Conservation (phyloP, 2,797 vertebrate species). For the Geotrypetes seraphini region DNA sequence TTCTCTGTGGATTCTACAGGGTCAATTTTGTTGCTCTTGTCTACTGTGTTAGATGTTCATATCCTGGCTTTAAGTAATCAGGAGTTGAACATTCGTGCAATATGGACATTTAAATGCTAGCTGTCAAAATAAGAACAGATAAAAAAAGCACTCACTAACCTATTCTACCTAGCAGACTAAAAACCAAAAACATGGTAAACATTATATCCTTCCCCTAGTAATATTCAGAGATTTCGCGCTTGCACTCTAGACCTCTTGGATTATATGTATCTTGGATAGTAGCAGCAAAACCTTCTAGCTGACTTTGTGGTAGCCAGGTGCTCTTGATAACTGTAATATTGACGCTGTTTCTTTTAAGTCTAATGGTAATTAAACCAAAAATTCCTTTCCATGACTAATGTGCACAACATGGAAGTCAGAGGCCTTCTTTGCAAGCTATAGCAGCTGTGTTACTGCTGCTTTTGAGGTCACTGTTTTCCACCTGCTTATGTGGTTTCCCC, state of each 20-base stretch:
- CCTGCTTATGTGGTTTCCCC: background rate
- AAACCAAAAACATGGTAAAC: too few relatives aligned
- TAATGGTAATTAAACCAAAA: constrained; percentile 21
- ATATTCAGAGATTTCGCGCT: constrained; percentile 5
- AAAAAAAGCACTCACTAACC: too few relatives aligned
- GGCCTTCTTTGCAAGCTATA: constrained; percentile 3
- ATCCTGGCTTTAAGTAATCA: too few relatives aligned
- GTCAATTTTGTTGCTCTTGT: too few relatives aligned
- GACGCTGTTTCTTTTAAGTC: constrained; percentile 15
- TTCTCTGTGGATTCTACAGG: too few relatives aligned
- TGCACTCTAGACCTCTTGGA: constrained; percentile 5
- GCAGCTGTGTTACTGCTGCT: constrained; percentile 11
- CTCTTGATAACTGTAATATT: constrained; percentile 8
- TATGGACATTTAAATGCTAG: too few relatives aligned
- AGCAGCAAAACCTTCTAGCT: background rate
- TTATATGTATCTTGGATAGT: background rate
- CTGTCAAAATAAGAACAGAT: too few relatives aligned
- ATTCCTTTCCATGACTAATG: constrained; percentile 18
- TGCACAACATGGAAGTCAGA: constrained; percentile 4
- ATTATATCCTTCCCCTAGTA: constrained; percentile 8
- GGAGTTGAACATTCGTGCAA: too few relatives aligned
- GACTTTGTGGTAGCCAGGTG: constrained; percentile 5
- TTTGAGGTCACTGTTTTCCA: constrained; percentile 8
- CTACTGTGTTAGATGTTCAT: too few relatives aligned
- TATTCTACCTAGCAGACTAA: too few relatives aligned